Evolutionary conservation across 2,888 invertebrate genomes (phyloP).

Genomic region (Drosophila kambysellisi): DNA sequence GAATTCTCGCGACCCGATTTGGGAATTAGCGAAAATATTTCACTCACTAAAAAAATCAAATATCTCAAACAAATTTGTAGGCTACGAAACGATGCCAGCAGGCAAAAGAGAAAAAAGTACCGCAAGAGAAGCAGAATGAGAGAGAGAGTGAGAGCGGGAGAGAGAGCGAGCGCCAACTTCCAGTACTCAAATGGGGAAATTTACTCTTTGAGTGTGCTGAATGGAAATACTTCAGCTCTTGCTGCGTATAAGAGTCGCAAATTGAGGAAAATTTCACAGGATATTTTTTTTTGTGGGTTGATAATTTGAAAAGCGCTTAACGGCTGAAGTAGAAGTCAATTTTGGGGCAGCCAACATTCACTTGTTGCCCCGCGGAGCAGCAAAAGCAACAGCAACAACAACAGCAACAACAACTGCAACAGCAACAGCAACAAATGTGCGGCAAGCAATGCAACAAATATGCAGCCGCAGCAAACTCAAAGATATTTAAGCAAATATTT

Average conservation of each 20-base stretch:
- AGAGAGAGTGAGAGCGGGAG: not conserved
- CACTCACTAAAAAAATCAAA: constrained; percentile 55
- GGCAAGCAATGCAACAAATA: constrained; percentile 4
- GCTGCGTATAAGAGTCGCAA: constrained; percentile 59
- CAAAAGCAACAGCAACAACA: not conserved
- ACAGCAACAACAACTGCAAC: not conserved
- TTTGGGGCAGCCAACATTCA: constrained; percentile 28
- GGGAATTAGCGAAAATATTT: constrained; percentile 36
- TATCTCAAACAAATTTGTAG: constrained; percentile 59
- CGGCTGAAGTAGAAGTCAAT: constrained; percentile 22
- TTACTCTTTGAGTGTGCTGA: constrained; percentile 64
- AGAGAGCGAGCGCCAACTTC: constrained; percentile 28
- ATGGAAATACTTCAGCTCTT: constrained; percentile 48
- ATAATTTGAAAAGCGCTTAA: constrained; percentile 53
- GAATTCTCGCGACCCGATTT: constrained; percentile 45
- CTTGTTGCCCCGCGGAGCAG: constrained; percentile 62
- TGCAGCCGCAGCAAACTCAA: constrained; percentile 4
- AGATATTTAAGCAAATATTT: constrained; percentile 52
- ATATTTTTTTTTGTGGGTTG: constrained; percentile 17
- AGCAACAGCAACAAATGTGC: not conserved
- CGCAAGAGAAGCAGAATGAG: not conserved
- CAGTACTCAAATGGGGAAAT: constrained; percentile 51
- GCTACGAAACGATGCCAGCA: constrained; percentile 52
- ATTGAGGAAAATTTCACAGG: constrained; percentile 22
- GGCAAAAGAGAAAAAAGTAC: constrained; percentile 59